Base-by-base conservation (phyloP, 2,888 invertebrate species). In the Diabrotica balteata region DNA sequence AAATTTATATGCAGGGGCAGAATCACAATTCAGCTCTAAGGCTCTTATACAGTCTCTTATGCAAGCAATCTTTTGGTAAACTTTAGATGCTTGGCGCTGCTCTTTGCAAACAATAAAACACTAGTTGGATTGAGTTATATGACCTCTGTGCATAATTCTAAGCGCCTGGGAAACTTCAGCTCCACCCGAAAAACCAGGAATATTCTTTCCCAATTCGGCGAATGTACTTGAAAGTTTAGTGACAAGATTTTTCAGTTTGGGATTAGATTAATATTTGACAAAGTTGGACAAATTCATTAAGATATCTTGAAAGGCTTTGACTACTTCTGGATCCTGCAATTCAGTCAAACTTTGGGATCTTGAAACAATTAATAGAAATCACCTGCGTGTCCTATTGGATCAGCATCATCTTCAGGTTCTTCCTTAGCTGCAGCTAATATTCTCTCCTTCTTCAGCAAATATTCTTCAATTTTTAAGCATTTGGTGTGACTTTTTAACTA, bases 31-130 rank as follows among this genome's bases (percentile, higher is more conserved):
- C 59, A 97, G 85, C 79, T 93, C 91, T 60, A 97, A 86, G 0
- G 97, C 97, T 72, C 89, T 90, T 59, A 93, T 88, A 82, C 97
- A 97, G 83, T 98, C 97, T 69, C 92, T 91, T 77, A 97, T 96
- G 72, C 96, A 96, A 7, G 96, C 95, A 80, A 94, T 93, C n/a
- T 94, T 82, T 94, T 95, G 77, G 91, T 89, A 73, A 93, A 82
- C 80, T 93, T 90, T 55, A 97, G 84, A 80, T 90, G 90, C 87
- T 85, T 95, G 95, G 58, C 96, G 97, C 76, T n/a, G n/a, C 97
- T 89, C 85, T 97, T 98, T 11, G 97, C 95, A 84, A 93, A 95
- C 67, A 95, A 86, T 74, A 94, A 84, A 47, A 95, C 91, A 79
- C 91, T 91, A 63, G 88, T 88, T 9, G 94, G 93, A 83, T 94